phyloP scores from a whole-genome alignment of 2,113 vertebrate genomes.

The Rhinoptilus africanus region DNA sequence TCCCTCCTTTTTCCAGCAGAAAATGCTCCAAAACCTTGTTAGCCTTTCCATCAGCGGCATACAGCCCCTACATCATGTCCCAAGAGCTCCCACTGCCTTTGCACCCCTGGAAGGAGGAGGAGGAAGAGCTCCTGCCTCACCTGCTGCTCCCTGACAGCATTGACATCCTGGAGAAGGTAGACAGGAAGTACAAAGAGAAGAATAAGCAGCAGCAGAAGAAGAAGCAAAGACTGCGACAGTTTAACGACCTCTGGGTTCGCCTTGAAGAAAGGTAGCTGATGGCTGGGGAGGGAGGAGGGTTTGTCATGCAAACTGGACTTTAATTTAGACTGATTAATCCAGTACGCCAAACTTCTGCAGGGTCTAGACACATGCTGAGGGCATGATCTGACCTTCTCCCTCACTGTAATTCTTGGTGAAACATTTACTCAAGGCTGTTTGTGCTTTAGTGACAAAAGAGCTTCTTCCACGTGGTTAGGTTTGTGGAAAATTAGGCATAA shows the following conservation, averaged over 20 bases:
- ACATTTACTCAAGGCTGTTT: background rate
- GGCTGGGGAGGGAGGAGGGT: background rate
- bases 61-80: background rate
- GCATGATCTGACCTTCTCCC: background rate
- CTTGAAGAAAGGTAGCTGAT: conserved; percentile 80
- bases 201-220: conserved; percentile 70
- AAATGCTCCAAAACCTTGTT: background rate
- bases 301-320: background rate
- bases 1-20: background rate
- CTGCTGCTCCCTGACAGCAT: conserved; percentile 69
- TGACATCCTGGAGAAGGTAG: conserved; percentile 68
- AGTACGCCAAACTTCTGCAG: background rate
- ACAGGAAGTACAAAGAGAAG: conserved; percentile 81
- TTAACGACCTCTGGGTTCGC: conserved; percentile 85
- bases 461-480: background rate
- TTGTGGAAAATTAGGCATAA: background rate
- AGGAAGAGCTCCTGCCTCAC: conserved; percentile 67
- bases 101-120: conserved; percentile 34
- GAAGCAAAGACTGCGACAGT: conserved; percentile 78
- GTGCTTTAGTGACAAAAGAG: background rate
- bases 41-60: background rate
- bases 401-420: background rate
- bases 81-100: background rate
- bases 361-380: background rate
- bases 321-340: background rate